Conservation (phyloP, 2,888 invertebrate species). For the Hecatera dysodea region DNA sequence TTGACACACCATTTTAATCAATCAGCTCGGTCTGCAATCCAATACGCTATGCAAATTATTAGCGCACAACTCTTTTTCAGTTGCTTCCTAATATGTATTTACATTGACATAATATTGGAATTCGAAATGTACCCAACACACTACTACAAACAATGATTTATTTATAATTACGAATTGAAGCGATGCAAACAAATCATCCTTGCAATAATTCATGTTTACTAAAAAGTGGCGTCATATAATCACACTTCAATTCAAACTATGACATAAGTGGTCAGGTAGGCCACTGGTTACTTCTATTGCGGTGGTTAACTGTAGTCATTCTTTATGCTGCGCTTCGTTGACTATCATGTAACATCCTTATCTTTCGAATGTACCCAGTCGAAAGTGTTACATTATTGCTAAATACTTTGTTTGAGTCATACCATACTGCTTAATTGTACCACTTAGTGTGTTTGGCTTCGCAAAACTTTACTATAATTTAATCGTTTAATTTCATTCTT, state of each 20-base stretch:
- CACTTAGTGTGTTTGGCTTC: slow-evolving; percentile 51
- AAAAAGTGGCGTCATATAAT: slow-evolving; percentile 64
- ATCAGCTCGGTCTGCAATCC: slow-evolving; percentile 16
- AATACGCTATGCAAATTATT: background rate
- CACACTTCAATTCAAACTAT: slow-evolving; percentile 74
- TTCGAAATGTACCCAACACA: background rate
- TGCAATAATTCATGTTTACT: slow-evolving; percentile 30
- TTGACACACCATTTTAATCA: slow-evolving; percentile 16
- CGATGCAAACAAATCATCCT: slow-evolving; percentile 20
- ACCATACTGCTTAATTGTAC: slow-evolving; percentile 59
- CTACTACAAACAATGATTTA: slow-evolving; percentile 14
- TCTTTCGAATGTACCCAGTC: slow-evolving; percentile 73
- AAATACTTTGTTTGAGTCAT: slow-evolving; percentile 71
- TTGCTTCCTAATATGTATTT: background rate
- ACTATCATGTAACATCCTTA: slow-evolving; percentile 80
- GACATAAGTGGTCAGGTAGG: slow-evolving; percentile 74
- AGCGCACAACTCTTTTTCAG: background rate
- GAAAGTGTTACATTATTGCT: slow-evolving; percentile 81
- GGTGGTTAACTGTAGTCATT: slow-evolving; percentile 63
- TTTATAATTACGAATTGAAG: background rate
- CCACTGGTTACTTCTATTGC: slow-evolving; percentile 59
- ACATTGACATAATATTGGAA: background rate
- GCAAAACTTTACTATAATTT: slow-evolving; percentile 45
- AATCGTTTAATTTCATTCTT: slow-evolving; percentile 12
- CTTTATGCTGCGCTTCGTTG: slow-evolving; percentile 81